Base-by-base conservation (phyloP, 2,888 invertebrate genomes). In the Watsonalla binaria region DNA sequence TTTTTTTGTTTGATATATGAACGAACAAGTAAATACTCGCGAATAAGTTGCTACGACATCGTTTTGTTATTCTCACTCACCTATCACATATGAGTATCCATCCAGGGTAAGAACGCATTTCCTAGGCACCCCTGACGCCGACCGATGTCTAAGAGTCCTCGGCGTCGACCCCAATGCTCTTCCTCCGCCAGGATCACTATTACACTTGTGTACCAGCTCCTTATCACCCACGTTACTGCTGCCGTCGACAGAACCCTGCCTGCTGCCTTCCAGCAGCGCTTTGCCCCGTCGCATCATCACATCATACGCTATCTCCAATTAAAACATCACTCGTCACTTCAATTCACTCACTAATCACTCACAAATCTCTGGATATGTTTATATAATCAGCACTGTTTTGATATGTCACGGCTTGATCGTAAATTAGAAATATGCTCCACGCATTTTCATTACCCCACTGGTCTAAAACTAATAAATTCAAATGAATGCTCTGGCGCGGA, bases 81-180 rank as follows among this genome's bases (percentile, higher is more conserved):
- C 96, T 91, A 96, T 96, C 70, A 96, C 96, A 86, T 96, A 96
- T 62, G 95, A 95, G 90, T 96, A 96, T 72, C 96, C 96, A 82
- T 96, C 96, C 66, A 96, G 92, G 49, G 95, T 96, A 63, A 96
- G 93, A 61, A 96, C 94, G 90, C 96, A 96, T 87, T 95, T 95
- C 76, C 95, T 92, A 33, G 95, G 92, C 58, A 93, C 93, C 70
- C 92, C 87, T 60, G 92, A 92, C 54, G 91, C 81, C 35, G 89
- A 86, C 62, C 86, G 81, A 72, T 88, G 88, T 53, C 91, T 81
- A 48, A 80, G 75, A 50, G 82, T 73, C 62, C 89, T 80, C 5
- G 87, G 85, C 51, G 76, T 78, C 46, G 84, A 80, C 54, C 84
- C 88, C 59, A 87, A 62, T 39, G 90, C 89, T 60, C 87, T 74